Evolutionary conservation across 2,888 invertebrate species (phyloP), one percentile per base, ranked within the genome.

Genomic region (Apodemia duryi): DNA sequence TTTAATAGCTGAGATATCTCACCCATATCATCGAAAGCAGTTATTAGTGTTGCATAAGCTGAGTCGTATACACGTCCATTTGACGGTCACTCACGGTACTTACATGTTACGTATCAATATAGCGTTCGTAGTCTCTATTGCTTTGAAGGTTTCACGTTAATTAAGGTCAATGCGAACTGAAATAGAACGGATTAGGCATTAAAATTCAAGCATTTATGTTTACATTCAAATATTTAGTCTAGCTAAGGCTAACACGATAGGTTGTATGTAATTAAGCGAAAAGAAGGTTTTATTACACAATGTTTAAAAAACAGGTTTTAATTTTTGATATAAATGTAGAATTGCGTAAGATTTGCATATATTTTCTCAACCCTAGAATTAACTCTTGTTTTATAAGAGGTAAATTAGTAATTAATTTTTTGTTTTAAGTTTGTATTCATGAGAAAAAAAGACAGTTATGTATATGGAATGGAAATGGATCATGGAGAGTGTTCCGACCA

Each of bases 21-120:
- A 13, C 32, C 54, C 13, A 57, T 57, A 32, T 7, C 29, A 28
- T 52, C 52, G 28, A 54, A 4, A 7, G 54, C 10, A 54, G 54
- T 29, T 29, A 54, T 54, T 29, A 32, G 29, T 32, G 29, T 54
- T 54, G 10, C 29, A 11, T 54, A 54, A 54, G 29, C 28, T 54
- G 29, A 11, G 29, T 29, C 28, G 52, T 54, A 46, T 46, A 13
- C 11, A 46, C 61, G 66, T 61, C 54, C 54, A 60, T 67, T 68
- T 68, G 68, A 52, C 67, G 68, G 68, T 67, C 68, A 62, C 29
- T n/a, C 61, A 11, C 43, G 62, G 29, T 46, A 43, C 46, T 32
- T 46, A 43, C 46, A 49, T 32, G 62, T 66, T 60, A 63, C 68
- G 64, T 68, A 63, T 68, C 29, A 11, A 62, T 10, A 65, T 63